Base-by-base conservation (phyloP, 1,140 invertebrate genomes). In the Oppia nitens region DNA sequence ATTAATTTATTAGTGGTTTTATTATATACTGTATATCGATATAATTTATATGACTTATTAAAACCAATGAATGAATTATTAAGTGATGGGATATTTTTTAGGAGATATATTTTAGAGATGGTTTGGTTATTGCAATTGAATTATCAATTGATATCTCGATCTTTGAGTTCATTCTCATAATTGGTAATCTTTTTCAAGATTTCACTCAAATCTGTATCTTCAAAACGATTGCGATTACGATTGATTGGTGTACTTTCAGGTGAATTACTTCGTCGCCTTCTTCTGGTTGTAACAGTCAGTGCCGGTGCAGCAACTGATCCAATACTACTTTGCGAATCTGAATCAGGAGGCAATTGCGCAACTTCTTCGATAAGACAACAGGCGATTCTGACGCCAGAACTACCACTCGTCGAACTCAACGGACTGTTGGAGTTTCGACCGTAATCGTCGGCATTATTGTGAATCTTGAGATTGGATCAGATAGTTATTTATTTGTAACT, bases 361-460 rank as follows among this genome's bases (percentile, higher is more conserved):
- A 63, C 45, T 17, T 52, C 47, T 25, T 66, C 70, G 28, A 79
- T 73, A 6, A 74, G 65, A 51, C 77, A 75, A 60, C 78, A 79
- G 17, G 73, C 76, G 2, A 78, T 57, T 21, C 73, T 62, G 17
- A 65, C 62, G 2, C 78, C 78, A 14, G 77, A 73, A 64, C 77
- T 77, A 6, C 78, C 78, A 17, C 73, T 78, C 54, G 65, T 70
- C 20, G 70, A 51, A 64, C 75, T 77, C 47, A 70, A 74, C n/a
- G 66, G 56, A 57, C 32, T 40, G 6, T 72, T 65, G 3, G 68
- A 70, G 0, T 74, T 75, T 45, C 67, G 61, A 12, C 78, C 78
- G 2, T 77, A 66, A 66, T 80, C 78, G 64, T 80, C 78, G 49
- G 63, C 64, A 4, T 68, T 64, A 6, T 61, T 68, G 63, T 78